Evolutionary conservation across 2,113 vertebrate genomes (phyloP).

Genomic region (Tichodroma muraria): DNA sequence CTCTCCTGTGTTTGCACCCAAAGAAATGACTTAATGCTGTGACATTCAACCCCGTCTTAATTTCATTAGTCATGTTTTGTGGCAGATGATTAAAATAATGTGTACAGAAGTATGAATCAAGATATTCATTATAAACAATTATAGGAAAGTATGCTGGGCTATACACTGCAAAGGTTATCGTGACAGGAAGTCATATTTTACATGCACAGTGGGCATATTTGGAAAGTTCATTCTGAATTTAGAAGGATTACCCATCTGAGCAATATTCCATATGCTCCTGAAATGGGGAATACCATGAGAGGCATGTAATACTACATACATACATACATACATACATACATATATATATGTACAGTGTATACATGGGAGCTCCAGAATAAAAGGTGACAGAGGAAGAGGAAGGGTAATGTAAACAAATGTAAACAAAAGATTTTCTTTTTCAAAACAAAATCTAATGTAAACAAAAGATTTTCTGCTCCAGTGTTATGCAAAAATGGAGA

Average conservation of each 20-base stretch:
- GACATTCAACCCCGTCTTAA: neutral
- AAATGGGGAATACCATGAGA: neutral
- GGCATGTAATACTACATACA: neutral
- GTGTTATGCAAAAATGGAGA: neutral
- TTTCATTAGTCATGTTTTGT: slow-evolving; percentile 25
- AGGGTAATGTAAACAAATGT: neutral
- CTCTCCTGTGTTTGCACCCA: neutral
- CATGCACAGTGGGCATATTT: slow-evolving; percentile 18
- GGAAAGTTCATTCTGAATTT: slow-evolving; percentile 20
- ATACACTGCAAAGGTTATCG: slow-evolving; percentile 33
- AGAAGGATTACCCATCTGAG: slow-evolving; percentile 15
- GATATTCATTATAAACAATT: slow-evolving; percentile 37
- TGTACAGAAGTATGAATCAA: slow-evolving; percentile 21
- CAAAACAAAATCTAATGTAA: no score
- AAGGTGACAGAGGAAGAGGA: neutral
- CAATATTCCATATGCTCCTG: neutral
- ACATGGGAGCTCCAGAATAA: neutral
- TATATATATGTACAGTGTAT: neutral
- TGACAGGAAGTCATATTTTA: slow-evolving; percentile 54
- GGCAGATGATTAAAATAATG: neutral
- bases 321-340: neutral
- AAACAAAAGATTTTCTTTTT: no score
- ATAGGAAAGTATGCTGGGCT: slow-evolving; percentile 38
- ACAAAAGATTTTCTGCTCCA: neutral
- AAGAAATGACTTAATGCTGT: neutral